Conservation (phyloP, 2,113 vertebrate species). For the Rhabdomys dilectus region DNA sequence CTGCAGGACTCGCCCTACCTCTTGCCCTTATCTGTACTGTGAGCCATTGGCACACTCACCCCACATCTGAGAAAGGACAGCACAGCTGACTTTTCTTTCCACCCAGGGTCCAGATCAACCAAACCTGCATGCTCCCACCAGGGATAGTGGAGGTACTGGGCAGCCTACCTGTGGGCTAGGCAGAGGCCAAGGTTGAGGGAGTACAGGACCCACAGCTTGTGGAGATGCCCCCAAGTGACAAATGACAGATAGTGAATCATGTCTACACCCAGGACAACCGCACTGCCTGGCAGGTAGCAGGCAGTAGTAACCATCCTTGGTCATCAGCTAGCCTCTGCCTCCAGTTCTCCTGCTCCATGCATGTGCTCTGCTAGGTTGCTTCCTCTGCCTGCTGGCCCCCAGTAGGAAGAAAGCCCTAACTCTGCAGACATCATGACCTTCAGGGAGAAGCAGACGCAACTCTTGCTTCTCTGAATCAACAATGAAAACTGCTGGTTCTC, state of each 20-base stretch:
- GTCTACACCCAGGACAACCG: not conserved
- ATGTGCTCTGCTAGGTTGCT: not conserved
- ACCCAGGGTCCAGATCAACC: not conserved
- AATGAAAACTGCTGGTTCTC: not conserved
- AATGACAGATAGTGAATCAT: not conserved
- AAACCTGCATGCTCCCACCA: accelerated
- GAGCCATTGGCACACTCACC: no score
- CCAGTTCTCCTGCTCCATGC: not conserved
- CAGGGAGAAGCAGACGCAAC: not conserved
- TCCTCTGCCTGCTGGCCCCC: not conserved
- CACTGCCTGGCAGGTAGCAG: not conserved
- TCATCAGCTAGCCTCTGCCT: not conserved
- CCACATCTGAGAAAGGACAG: not conserved
- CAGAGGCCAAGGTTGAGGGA: accelerated
- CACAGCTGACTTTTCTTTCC: not conserved
- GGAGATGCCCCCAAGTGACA: not conserved
- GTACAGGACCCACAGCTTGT: accelerated
- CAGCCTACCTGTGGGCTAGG: not conserved
- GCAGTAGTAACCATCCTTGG: not conserved
- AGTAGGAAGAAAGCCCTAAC: no score
- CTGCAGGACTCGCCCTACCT: not conserved
- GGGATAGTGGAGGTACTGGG: not conserved
- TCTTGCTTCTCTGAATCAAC: not conserved
- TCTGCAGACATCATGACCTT: not conserved
- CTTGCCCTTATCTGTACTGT: not conserved